A percentile compares a stretch with the other conserved stretches of the same genome.
Evolutionary conservation across 1,140 invertebrate species (phyloP).

Genomic region (Dysdera silvatica): DNA sequence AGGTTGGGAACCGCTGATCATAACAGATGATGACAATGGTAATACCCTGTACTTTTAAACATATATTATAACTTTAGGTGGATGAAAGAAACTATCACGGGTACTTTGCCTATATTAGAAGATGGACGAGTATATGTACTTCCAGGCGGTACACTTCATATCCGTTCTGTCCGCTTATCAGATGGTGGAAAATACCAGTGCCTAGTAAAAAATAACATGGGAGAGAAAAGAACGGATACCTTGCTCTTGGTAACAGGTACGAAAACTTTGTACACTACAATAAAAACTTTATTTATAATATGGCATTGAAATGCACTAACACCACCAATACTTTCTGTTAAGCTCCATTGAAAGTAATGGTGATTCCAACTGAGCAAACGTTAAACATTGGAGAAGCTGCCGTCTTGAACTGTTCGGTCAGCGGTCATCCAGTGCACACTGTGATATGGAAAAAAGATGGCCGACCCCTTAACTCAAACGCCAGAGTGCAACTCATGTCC

Average conservation of each 20-base stretch:
- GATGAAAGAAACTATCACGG: conserved; percentile 15
- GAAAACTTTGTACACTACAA: too few species aligned
- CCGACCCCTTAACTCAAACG: conserved; percentile 15
- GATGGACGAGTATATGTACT: conserved; percentile 6
- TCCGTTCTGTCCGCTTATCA: conserved; percentile 1
- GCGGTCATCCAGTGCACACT: conserved; percentile 23
- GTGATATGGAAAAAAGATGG: conserved; percentile 28
- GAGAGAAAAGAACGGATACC: conserved; percentile 29
- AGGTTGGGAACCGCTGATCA: too few species aligned
- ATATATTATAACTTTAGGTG: too few species aligned
- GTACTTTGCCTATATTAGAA: conserved; percentile 12
- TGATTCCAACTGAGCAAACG: conserved; percentile 22
- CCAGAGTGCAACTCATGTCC: conserved; percentile 23
- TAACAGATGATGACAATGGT: too few species aligned
- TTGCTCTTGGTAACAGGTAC: conserved; percentile 31
- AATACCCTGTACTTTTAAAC: too few species aligned
- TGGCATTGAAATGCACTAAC: too few species aligned
- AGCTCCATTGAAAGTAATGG: conserved; percentile 19
- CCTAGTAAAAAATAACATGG: conserved; percentile 29
- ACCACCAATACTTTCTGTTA: conserved; percentile 1
- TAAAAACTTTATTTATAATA: too few species aligned
- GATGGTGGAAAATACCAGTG: conserved; percentile 31
- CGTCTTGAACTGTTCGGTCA: conserved; percentile 29
- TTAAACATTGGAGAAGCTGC: conserved; percentile 28
- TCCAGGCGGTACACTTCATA: conserved; percentile 10